These are phyloP conservation scores for Dromococcyx pavoninus DNA, from an alignment of 2,797 vertebrate genomes.

Conservation along the genomic window DNA sequence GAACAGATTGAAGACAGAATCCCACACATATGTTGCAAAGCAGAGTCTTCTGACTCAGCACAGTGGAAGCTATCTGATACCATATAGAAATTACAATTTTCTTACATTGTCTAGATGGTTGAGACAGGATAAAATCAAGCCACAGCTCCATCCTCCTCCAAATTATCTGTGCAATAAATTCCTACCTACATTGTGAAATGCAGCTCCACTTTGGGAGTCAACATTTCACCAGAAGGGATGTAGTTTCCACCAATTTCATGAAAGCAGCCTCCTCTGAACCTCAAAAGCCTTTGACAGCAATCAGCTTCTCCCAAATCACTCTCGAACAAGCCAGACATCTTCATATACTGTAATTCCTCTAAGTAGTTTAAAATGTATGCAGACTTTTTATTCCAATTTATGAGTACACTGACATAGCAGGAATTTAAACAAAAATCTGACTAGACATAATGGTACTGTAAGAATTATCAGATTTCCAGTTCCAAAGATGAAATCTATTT, in stretches of 20 bases:
- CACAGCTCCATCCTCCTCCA: neutral
- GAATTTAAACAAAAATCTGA: neutral
- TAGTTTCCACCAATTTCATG: neutral
- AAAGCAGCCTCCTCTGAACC: neutral
- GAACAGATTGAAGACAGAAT: constrained; percentile 57
- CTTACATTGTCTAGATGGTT: neutral
- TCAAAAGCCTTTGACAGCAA: neutral
- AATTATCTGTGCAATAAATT: neutral
- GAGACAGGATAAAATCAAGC: constrained; percentile 1
- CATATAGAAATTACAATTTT: constrained; percentile 24
- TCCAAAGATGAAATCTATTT: neutral
- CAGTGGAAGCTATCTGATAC: neutral
- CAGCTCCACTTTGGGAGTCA: neutral
- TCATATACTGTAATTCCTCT: neutral
- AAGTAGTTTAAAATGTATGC: neutral
- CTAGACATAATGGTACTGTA: neutral
- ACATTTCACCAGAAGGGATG: neutral
- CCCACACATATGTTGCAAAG: constrained; percentile 32
- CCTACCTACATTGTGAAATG: neutral
- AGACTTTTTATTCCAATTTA: neutral
- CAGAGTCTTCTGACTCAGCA: constrained; percentile 58
- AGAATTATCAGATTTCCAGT: neutral
- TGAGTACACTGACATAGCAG: neutral
- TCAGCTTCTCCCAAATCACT: neutral
- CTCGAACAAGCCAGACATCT: neutral